These are phyloP conservation scores for Origma solitaria DNA, from an alignment of 2,113 vertebrate genomes.

Conservation along the genomic window DNA sequence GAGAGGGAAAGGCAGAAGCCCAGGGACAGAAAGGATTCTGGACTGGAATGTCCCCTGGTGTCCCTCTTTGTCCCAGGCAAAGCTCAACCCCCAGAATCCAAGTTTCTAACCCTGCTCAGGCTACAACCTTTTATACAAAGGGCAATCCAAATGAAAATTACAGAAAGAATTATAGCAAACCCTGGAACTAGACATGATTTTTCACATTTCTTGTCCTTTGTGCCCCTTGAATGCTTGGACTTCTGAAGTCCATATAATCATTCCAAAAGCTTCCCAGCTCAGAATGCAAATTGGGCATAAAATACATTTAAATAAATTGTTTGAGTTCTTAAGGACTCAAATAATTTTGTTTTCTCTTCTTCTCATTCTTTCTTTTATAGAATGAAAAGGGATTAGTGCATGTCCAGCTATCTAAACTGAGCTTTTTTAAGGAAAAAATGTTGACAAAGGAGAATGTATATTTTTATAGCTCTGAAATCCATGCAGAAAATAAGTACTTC, in stretches of 20 bases:
- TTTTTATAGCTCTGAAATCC: slow-evolving; percentile 31
- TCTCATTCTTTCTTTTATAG: neutral
- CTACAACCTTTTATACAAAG: neutral
- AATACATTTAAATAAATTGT: neutral
- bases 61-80: neutral
- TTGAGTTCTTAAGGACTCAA: neutral
- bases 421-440: slow-evolving; percentile 9
- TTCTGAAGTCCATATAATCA: neutral
- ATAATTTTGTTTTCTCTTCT: neutral
- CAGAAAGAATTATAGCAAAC: neutral
- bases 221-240: neutral
- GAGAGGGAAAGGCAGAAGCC: neutral
- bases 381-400: slow-evolving; percentile 34
- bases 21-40: neutral
- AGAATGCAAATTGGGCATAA: neutral
- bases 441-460: slow-evolving; percentile 24
- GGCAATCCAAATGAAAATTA: neutral
- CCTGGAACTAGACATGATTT: neutral
- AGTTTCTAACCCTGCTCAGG: neutral
- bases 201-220: neutral
- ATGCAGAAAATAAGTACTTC: slow-evolving; percentile 53
- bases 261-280: neutral
- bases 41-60: neutral
- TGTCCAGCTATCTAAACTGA: slow-evolving; percentile 27
- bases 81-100: neutral